A percentile compares a stretch with the other conserved stretches of the same genome.
Conservation (phyloP, 2,888 invertebrate genomes). For the Isoperla grammatica region DNA sequence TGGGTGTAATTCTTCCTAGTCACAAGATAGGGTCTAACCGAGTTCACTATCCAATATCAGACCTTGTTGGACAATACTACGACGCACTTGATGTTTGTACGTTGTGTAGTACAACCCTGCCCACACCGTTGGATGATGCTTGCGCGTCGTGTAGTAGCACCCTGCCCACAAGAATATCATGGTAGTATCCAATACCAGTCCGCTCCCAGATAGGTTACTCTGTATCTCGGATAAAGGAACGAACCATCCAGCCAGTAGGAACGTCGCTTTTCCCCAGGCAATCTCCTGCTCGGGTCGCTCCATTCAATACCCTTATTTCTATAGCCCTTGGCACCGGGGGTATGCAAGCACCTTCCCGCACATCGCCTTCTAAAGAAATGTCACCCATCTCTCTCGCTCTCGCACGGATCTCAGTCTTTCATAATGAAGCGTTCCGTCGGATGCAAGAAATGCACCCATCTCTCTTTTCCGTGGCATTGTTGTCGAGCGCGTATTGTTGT, state of each 20-base stretch:
- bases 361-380: not conserved
- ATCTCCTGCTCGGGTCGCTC: not conserved
- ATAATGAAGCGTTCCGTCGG: not conserved
- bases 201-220: conserved; percentile 12
- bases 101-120: no score
- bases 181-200: not conserved
- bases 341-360: not conserved
- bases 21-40: no score
- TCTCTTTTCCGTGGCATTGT: conserved; percentile 9
- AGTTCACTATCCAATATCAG: no score
- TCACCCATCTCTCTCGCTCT: conserved; percentile 1
- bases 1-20: no score
- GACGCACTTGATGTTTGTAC: no score
- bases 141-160: no score
- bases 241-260: not conserved
- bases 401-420: not conserved
- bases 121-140: no score
- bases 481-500: conserved; percentile 1
- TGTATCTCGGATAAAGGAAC: conserved; percentile 6
- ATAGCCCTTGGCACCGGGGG: conserved; percentile 9
- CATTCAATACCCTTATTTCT: conserved; percentile 12
- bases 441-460: conserved; percentile 1
- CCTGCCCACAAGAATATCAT: not conserved
- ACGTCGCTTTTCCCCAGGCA: conserved; percentile 5
- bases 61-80: no score